A percentile compares a stretch with the other conserved stretches of the same genome.
phyloP scores from a whole-genome alignment of 37 sponge, comb jelly and placozoan genomes.

The Chondrilla cf. caribensis region DNA sequence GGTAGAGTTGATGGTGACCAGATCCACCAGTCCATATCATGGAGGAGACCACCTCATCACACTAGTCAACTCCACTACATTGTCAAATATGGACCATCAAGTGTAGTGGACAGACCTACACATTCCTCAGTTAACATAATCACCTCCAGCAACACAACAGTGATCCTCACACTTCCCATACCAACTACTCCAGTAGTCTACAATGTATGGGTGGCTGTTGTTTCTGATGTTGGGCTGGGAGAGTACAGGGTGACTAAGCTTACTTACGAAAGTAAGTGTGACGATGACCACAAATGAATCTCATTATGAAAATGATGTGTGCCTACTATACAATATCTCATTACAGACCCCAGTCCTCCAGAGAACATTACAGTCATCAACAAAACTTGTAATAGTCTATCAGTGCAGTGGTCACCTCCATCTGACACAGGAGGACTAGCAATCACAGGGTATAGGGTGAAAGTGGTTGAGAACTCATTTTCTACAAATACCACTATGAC shows the following conservation, averaged over 20 bases:
- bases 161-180: background rate
- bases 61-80: background rate
- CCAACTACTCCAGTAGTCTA: background rate
- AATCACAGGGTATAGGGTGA: background rate
- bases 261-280: background rate
- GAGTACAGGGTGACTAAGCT: background rate
- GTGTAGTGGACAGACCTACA: background rate
- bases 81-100: background rate
- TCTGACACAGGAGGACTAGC: background rate
- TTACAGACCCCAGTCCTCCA: background rate
- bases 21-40: background rate
- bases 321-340: background rate
- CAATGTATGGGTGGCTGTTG: constrained; percentile 1
- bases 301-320: background rate
- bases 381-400: background rate
- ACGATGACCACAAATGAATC: background rate
- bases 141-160: background rate
- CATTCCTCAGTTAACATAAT: too few relatives aligned
- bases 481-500: too few relatives aligned
- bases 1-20: background rate
- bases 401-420: background rate
- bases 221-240: background rate
- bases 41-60: background rate
- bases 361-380: background rate
- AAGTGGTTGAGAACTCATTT: too few relatives aligned